Base-by-base conservation (phyloP, 1,140 invertebrate genomes). In the Hypothenemus hampei region DNA sequence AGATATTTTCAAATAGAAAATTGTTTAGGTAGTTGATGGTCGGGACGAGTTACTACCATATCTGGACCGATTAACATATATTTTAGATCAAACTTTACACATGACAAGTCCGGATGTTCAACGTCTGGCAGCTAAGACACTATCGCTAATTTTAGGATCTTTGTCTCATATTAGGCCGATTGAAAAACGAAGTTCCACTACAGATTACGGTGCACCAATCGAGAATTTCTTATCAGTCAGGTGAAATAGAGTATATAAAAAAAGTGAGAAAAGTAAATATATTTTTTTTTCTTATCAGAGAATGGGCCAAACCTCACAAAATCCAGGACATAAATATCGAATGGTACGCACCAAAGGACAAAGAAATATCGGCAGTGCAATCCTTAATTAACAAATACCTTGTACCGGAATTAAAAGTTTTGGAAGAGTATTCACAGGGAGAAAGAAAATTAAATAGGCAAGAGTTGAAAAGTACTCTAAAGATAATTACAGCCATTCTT, bases 261-360 rank as follows among this genome's bases (percentile, higher is more conserved):
- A 29, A 6, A n/a, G 6, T 29, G 6, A 29, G 6, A 6, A 29
- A 29, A 29, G n/a, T n/a, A 6, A 7, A 29, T n/a, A n/a, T 49
- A 60, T 29, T 47, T 83, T n/a, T n/a, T n/a, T n/a, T n/a, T n/a
- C n/a, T n/a, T n/a, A n/a, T n/a, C n/a, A n/a, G 84, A 7, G 83
- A 93, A 57, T 97, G 93, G 93, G 92, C 88, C 0, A 76, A 80
- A 51, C 73, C 82, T 1, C 78, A 81, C 8, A 72, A 87, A 61
- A 64, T 87, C 3, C 72, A 85, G 20, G 75, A 82, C 3, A 69
- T 89, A 8, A 75, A 82, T 5, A 73, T 92, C 2, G 72, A 85
- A 31, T 95, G 88, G 88, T 87, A 91, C 66, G 71, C 83, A 13
- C 90, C 92, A 0, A 77, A 72, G 16, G 69, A 78, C 16, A 78